A percentile compares a stretch with the other conserved stretches of the same genome.
Conservation (phyloP, 2,113 vertebrate genomes). For the Oryzias javanicus region DNA sequence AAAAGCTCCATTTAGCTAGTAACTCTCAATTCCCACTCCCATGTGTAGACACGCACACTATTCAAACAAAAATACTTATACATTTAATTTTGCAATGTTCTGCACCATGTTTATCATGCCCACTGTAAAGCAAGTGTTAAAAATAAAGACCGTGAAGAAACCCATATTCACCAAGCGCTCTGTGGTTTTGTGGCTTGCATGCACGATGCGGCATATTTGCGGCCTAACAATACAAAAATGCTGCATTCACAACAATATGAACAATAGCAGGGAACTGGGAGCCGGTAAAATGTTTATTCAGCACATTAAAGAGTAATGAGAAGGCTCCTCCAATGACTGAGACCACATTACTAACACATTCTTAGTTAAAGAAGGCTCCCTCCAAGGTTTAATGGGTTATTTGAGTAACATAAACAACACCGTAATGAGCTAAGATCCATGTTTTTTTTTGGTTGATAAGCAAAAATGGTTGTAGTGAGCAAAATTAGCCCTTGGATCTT, state of each 20-base stretch:
- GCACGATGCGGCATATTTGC: constrained; percentile 48
- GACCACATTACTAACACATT: constrained; percentile 69
- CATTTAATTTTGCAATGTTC: not conserved
- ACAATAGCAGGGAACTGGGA: constrained; percentile 69
- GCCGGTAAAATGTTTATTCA: constrained; percentile 76
- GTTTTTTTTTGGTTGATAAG: constrained; percentile 72
- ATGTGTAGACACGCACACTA: no score
- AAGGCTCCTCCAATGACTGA: constrained; percentile 69
- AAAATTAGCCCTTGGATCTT: constrained; percentile 61
- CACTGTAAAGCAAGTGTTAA: constrained; percentile 11
- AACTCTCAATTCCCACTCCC: no score
- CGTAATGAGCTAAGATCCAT: constrained; percentile 72
- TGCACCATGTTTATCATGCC: not conserved
- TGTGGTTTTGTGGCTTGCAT: constrained; percentile 39
- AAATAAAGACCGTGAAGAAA: no score
- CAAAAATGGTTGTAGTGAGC: constrained; percentile 66
- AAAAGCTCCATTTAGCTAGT: no score
- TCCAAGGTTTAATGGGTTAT: constrained; percentile 71
- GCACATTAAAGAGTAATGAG: constrained; percentile 79
- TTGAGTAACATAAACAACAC: constrained; percentile 73
- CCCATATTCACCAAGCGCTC: constrained; percentile 18
- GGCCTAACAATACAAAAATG: constrained; percentile 66
- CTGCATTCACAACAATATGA: constrained; percentile 77
- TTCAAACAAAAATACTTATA: not conserved
- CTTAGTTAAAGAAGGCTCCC: constrained; percentile 56